Evolutionary conservation across 2,797 vertebrate genomes (phyloP).

Genomic region (Lates japonicus): DNA sequence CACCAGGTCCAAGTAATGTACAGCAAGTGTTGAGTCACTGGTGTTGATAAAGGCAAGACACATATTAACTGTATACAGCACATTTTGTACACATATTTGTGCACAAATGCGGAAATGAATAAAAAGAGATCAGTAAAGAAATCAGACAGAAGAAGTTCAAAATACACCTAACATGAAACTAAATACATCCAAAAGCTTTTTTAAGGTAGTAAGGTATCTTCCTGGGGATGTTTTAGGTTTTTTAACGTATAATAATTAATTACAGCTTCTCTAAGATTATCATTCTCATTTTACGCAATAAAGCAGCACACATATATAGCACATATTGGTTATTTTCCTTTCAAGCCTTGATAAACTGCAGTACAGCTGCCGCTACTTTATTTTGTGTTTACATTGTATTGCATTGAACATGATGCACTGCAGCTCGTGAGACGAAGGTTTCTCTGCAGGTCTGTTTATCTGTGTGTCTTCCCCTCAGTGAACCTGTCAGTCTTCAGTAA

Average conservation of each 20-base stretch:
- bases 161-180: too few relatives aligned
- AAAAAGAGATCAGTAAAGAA: background rate
- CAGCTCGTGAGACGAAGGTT: constrained; percentile 14
- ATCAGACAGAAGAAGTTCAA: too few relatives aligned
- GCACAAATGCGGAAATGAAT: too few relatives aligned
- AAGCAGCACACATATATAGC: background rate
- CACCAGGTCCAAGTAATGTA: background rate
- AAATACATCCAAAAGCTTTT: background rate
- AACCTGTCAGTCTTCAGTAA: constrained; percentile 67
- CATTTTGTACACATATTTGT: background rate
- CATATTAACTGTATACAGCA: too few relatives aligned
- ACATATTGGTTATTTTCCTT: background rate
- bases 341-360: background rate
- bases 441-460: constrained; percentile 47
- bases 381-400: constrained; percentile 23
- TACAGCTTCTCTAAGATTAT: background rate
- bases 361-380: background rate
- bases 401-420: constrained; percentile 5
- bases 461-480: constrained; percentile 44
- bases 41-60: too few relatives aligned
- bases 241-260: background rate
- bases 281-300: background rate
- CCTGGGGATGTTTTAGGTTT: background rate
- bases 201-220: too few relatives aligned
- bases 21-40: too few relatives aligned